These are phyloP conservation scores for Macrosoma leucophasiata DNA, from an alignment of 2,888 invertebrate genomes.

Conservation along the genomic window DNA sequence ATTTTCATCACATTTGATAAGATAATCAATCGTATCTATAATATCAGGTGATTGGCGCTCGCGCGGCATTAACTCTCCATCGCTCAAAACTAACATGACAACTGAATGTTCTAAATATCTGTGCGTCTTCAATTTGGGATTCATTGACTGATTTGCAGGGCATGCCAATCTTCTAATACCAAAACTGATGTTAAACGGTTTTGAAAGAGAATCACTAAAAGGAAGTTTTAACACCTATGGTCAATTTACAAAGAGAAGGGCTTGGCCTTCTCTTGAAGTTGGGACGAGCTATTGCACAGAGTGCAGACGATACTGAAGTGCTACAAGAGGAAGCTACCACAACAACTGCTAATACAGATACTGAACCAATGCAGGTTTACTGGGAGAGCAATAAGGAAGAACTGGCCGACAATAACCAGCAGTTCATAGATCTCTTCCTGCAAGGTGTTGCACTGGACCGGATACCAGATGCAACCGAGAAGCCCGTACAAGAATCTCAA, in stretches of 20 bases:
- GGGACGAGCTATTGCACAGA: slow-evolving; percentile 41
- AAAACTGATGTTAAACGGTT: slow-evolving; percentile 55
- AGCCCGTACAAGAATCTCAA: slow-evolving; percentile 60
- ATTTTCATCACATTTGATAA: slow-evolving; percentile 49
- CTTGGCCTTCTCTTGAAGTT: slow-evolving; percentile 62
- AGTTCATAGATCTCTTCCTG: slow-evolving; percentile 56
- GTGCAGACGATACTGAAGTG: slow-evolving; percentile 41
- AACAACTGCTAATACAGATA: slow-evolving; percentile 32
- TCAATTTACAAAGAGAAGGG: slow-evolving; percentile 62
- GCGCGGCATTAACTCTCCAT: slow-evolving; percentile 46
- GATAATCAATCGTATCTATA: slow-evolving; percentile 42
- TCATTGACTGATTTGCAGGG: slow-evolving; percentile 75
- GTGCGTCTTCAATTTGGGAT: slow-evolving; percentile 73
- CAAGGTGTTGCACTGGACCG: slow-evolving; percentile 50
- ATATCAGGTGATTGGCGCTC: slow-evolving; percentile 41
- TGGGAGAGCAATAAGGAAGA: slow-evolving; percentile 63
- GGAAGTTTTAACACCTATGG: slow-evolving; percentile 60
- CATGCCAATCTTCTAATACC: slow-evolving; percentile 60
- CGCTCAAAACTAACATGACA: slow-evolving; percentile 41
- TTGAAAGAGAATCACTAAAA: slow-evolving; percentile 55
- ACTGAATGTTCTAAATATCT: slow-evolving; percentile 59
- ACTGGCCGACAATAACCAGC: slow-evolving; percentile 46
- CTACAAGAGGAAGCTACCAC: slow-evolving; percentile 33
- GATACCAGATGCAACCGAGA: slow-evolving; percentile 59
- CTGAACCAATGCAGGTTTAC: slow-evolving; percentile 62